Percentiles rank a stretch among this genome's conserved stretches.
Conservation (phyloP, 2,888 invertebrate species). For the Conchocele bisecta region DNA sequence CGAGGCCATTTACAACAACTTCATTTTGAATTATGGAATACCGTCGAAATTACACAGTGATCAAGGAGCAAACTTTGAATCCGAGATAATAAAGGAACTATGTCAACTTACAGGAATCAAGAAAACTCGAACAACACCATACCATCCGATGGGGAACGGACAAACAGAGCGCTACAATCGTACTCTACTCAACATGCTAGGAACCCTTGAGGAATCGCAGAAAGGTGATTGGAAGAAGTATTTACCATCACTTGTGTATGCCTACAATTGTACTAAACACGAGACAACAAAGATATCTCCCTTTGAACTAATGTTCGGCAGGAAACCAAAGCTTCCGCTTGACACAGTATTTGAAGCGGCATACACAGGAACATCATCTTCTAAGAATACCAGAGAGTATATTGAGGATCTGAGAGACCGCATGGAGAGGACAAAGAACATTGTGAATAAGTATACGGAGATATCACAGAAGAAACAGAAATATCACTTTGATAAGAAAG, state of each 20-base stretch:
- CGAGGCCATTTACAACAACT: slow-evolving; percentile 15
- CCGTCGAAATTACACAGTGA: slow-evolving; percentile 11
- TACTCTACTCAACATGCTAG: slow-evolving; percentile 7
- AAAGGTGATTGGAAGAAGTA: slow-evolving; percentile 6
- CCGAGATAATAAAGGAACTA: slow-evolving; percentile 17
- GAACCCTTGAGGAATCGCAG: no score
- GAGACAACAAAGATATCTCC: no score
- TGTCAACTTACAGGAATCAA: slow-evolving; percentile 8
- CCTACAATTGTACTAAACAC: slow-evolving; percentile 9
- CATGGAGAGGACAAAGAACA: no score
- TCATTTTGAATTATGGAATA: slow-evolving; percentile 22
- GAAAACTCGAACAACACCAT: not conserved
- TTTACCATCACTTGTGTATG: slow-evolving; percentile 1
- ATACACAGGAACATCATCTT: no score
- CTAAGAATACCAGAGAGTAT: no score
- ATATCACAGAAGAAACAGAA: no score
- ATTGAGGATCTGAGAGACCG: no score
- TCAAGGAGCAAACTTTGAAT: slow-evolving; percentile 28
- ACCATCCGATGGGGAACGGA: slow-evolving; percentile 10
- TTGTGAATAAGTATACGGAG: no score
- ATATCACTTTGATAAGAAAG: no score
- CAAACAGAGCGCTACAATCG: not conserved
- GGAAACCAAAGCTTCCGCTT: no score
- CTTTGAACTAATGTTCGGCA: no score
- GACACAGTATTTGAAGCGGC: no score